These are phyloP conservation scores for Pristionchus fissidentatus DNA, from an alignment of 2,888 invertebrate species.

Conservation along the genomic window DNA sequence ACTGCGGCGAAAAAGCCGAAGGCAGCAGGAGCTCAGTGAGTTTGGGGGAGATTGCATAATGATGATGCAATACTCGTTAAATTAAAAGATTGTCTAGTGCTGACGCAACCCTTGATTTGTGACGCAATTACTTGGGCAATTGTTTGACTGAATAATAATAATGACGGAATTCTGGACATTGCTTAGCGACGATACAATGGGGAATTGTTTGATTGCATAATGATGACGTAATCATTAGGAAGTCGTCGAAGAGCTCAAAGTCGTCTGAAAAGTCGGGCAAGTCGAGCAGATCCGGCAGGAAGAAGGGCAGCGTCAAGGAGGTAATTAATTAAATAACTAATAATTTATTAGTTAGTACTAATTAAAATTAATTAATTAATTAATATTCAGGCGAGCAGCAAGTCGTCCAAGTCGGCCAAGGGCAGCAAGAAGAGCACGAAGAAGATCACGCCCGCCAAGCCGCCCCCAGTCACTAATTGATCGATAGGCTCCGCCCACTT, in stretches of 20 bases:
- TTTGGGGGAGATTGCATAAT: not conserved
- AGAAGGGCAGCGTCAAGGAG: not conserved
- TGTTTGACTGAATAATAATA: not conserved
- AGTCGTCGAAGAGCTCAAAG: constrained; percentile 9
- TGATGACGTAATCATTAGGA: not conserved
- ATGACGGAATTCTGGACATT: not conserved
- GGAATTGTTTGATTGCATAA: not conserved
- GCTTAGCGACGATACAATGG: not conserved
- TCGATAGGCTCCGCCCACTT: too few species aligned
- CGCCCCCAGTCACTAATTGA: too few species aligned
- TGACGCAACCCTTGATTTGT: not conserved
- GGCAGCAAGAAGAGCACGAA: too few species aligned
- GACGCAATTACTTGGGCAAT: not conserved
- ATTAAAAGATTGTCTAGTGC: not conserved
- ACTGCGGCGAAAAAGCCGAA: too few species aligned
- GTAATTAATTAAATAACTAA: not conserved
- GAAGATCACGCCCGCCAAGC: too few species aligned
- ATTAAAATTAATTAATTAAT: too few species aligned
- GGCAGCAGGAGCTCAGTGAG: not conserved
- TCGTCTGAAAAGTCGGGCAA: not conserved
- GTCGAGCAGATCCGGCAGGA: not conserved
- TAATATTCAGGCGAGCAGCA: too few species aligned
- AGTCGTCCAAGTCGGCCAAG: too few species aligned
- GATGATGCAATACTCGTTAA: not conserved
- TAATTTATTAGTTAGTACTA: too few species aligned